These are phyloP conservation scores for Psittacula derbiana DNA, from an alignment of 2,797 vertebrate genomes.

Conservation along the genomic window DNA sequence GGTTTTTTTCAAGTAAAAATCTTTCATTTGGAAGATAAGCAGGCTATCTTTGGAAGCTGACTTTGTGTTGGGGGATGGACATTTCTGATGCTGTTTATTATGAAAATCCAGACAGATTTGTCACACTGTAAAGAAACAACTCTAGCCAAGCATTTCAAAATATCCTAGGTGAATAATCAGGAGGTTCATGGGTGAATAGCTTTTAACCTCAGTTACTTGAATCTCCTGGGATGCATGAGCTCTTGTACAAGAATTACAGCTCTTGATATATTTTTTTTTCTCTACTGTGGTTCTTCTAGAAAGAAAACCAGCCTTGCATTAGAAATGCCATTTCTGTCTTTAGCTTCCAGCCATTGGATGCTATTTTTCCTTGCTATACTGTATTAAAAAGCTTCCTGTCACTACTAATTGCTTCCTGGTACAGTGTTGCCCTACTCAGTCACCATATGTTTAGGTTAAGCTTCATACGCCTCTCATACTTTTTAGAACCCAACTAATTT, in stretches of 20 bases:
- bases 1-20: background rate
- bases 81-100: background rate
- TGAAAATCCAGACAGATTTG: background rate
- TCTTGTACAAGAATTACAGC: background rate
- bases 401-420: background rate
- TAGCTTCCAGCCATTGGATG: background rate
- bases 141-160: background rate
- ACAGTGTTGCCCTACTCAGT: background rate
- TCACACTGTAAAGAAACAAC: background rate
- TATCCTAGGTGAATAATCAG: background rate
- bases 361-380: background rate
- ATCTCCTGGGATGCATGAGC: background rate
- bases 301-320: background rate
- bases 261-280: background rate
- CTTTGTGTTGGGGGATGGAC: background rate
- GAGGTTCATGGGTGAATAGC: background rate
- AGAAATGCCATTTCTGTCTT: background rate
- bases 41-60: background rate
- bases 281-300: background rate
- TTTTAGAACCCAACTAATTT: background rate
- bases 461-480: background rate
- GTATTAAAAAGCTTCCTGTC: background rate
- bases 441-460: background rate
- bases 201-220: background rate
- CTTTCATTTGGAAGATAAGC: background rate